phyloP scores from a whole-genome alignment of 2,888 invertebrate species.

The Drosophila histrio region DNA sequence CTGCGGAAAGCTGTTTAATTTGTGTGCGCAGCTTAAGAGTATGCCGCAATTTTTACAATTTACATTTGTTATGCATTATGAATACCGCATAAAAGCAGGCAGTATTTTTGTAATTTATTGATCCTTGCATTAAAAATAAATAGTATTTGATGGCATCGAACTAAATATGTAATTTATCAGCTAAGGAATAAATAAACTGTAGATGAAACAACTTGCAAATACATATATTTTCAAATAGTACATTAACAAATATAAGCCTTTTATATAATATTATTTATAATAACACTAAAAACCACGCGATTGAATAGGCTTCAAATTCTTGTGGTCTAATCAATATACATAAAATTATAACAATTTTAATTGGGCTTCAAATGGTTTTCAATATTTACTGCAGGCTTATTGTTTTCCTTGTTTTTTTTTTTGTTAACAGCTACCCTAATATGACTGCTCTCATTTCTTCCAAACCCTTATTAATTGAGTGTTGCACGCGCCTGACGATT shows the following conservation, averaged over 20 bases:
- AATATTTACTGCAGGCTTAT: constrained; percentile 14
- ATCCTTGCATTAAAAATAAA: background rate
- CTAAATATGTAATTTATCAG: no score
- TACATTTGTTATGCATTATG: background rate
- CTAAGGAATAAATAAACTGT: no score
- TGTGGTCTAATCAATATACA: no score
- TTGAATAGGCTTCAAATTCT: no score
- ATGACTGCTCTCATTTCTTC: constrained; percentile 9
- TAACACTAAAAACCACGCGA: no score
- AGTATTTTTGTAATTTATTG: background rate
- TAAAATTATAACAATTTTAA: background rate
- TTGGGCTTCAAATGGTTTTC: background rate
- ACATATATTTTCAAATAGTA: no score
- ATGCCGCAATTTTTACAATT: background rate
- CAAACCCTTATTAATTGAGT: constrained; percentile 21
- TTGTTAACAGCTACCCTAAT: background rate
- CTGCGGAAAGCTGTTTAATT: background rate
- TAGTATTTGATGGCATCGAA: no score
- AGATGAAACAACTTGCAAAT: no score
- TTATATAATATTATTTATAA: no score
- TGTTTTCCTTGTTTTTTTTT: no score
- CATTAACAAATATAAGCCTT: no score
- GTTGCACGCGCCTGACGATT: constrained; percentile 31
- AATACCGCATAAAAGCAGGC: background rate
- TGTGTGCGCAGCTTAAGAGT: constrained; percentile 36